Conservation (phyloP, 1,140 invertebrate species). For the Drosophila kepulauana region DNA sequence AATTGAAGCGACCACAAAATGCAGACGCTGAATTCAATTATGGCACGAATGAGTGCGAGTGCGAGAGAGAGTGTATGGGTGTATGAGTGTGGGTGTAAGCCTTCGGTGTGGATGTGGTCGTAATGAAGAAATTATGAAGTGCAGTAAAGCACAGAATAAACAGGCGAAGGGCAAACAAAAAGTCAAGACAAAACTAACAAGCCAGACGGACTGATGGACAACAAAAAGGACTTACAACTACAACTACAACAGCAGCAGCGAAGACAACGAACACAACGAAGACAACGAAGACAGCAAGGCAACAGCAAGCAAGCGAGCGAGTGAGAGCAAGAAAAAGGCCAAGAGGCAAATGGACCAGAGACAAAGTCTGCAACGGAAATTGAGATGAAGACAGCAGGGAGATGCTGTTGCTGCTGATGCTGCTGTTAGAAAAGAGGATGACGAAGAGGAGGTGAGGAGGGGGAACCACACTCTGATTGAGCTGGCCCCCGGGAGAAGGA, state of each 20-base stretch:
- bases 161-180: conserved; percentile 29
- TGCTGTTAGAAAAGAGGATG: neutral
- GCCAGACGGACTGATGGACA: neutral
- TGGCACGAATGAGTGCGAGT: conserved; percentile 9
- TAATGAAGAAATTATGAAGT: conserved; percentile 81
- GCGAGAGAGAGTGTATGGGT: neutral
- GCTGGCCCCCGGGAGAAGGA: conserved; percentile 37
- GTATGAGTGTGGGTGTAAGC: conserved; percentile 18
- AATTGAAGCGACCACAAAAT: conserved; percentile 76
- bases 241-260: neutral
- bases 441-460: neutral
- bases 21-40: conserved; percentile 76
- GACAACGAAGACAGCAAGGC: neutral
- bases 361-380: conserved; percentile 37
- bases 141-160: conserved; percentile 59
- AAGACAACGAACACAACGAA: neutral
- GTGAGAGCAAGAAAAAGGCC: neutral
- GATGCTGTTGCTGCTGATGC: neutral
- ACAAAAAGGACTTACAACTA: neutral
- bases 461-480: conserved; percentile 52
- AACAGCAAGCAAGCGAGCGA: neutral
- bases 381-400: conserved; percentile 15
- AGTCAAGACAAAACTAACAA: conserved; percentile 18
- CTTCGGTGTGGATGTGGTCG: neutral
- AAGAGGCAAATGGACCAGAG: conserved; percentile 18